These are phyloP conservation scores for Thunnus thynnus DNA, from an alignment of 2,113 vertebrate genomes.

Conservation along the genomic window DNA sequence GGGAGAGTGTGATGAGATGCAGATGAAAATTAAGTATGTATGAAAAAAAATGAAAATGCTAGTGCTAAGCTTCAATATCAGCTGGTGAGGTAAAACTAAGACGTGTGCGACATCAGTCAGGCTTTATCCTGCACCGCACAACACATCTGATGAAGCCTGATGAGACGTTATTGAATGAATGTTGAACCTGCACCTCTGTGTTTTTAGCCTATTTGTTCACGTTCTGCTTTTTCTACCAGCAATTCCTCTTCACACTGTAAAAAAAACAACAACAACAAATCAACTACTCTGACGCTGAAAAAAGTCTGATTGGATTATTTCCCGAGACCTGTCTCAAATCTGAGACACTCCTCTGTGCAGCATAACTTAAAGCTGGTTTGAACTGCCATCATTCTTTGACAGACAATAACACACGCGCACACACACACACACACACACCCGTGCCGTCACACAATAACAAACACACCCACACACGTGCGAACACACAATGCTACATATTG, in stretches of 20 bases:
- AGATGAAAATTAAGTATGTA: too few species aligned
- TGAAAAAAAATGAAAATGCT: too few species aligned
- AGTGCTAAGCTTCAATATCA: too few species aligned
- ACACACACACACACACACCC: constrained; percentile 6
- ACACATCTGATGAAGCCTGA: too few species aligned
- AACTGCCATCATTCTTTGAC: constrained; percentile 17
- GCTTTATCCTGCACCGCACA: too few species aligned
- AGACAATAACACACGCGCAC: constrained; percentile 5
- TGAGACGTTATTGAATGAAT: not conserved
- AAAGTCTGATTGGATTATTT: not conserved
- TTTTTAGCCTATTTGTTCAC: too few species aligned
- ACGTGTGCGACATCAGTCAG: too few species aligned
- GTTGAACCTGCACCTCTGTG: not conserved
- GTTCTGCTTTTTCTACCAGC: too few species aligned
- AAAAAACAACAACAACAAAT: too few species aligned
- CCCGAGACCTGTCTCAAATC: not conserved
- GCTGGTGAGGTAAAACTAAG: too few species aligned
- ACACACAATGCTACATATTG: constrained; percentile 53
- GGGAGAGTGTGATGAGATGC: too few species aligned
- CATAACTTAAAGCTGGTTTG: not conserved
- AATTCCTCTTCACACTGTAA: not conserved
- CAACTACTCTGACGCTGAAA: too few species aligned
- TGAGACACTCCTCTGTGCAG: not conserved
- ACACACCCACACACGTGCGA: constrained; percentile 16
- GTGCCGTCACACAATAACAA: constrained; percentile 20